Evolutionary conservation across 2,888 invertebrate species (phyloP).

Genomic region (Ischnura elegans): DNA sequence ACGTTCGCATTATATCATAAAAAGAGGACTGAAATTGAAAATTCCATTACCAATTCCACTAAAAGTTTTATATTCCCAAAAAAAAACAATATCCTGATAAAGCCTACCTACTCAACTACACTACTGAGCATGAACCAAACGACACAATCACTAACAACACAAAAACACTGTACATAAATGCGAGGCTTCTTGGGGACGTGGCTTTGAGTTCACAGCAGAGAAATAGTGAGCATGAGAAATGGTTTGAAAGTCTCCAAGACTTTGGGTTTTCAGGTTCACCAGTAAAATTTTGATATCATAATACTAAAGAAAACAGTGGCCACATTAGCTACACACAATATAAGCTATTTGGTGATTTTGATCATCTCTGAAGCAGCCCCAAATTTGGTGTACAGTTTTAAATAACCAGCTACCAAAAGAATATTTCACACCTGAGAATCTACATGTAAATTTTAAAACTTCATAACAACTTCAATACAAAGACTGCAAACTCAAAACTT

Average conservation of each 20-base stretch:
- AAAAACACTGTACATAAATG: conserved; percentile 49
- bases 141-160: neutral
- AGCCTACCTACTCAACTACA: neutral
- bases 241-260: neutral
- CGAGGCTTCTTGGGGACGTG: conserved; percentile 27
- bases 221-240: neutral
- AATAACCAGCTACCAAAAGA: conserved; percentile 47
- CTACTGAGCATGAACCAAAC: conserved; percentile 42
- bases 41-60: neutral
- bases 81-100: neutral
- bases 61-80: neutral
- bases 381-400: conserved; percentile 39
- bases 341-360: neutral
- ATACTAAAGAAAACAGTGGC: neutral
- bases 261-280: neutral
- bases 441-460: conserved; percentile 14
- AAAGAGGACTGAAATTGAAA: neutral
- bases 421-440: conserved; percentile 32
- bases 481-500: conserved; percentile 49
- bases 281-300: neutral
- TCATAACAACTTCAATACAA: conserved; percentile 28
- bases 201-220: neutral
- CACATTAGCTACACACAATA: too few species aligned
- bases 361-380: conserved; percentile 20
- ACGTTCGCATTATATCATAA: neutral